These are phyloP conservation scores for Littorina saxatilis DNA, from an alignment of 1,140 invertebrate genomes.

Conservation along the genomic window DNA sequence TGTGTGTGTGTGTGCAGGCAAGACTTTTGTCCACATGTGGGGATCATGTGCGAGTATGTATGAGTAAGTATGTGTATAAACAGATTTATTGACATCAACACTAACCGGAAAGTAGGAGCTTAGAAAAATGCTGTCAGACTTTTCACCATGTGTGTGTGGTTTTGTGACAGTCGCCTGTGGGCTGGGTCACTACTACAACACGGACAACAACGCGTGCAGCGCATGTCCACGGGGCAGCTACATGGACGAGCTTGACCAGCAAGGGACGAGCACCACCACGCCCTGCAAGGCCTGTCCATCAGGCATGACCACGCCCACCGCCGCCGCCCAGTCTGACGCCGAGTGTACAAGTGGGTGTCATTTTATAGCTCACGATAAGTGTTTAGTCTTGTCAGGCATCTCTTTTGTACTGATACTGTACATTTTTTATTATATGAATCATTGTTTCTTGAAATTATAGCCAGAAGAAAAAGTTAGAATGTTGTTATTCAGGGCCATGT, in stretches of 20 bases:
- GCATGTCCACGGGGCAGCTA: conserved; percentile 94
- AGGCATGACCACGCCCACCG: conserved; percentile 46
- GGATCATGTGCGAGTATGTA: too few relatives aligned
- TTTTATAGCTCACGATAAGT: too few relatives aligned
- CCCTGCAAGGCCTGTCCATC: conserved; percentile 59
- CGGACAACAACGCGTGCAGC: conserved; percentile 87
- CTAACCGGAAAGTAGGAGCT: too few relatives aligned
- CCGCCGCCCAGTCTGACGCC: conserved; percentile 33
- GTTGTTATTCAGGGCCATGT: too few relatives aligned
- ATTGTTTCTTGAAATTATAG: background rate
- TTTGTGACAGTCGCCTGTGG: conserved; percentile 42
- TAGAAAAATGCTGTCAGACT: too few relatives aligned
- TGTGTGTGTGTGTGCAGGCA: too few relatives aligned
- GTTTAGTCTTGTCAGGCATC: too few relatives aligned
- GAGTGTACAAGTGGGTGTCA: conserved; percentile 52
- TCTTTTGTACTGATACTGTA: background rate
- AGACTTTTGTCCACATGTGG: too few relatives aligned
- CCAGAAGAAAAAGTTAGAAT: too few relatives aligned
- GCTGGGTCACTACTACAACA: conserved; percentile 87
- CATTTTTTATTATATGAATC: background rate
- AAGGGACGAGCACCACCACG: conserved; percentile 29
- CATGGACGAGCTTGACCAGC: conserved; percentile 83
- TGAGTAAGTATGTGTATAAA: too few relatives aligned
- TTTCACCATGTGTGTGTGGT: background rate
- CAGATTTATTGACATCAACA: too few relatives aligned